A percentile compares a stretch with the other conserved stretches of the same genome.
Evolutionary conservation across 2,888 invertebrate species (phyloP).

Genomic region (Norana najaformis): DNA sequence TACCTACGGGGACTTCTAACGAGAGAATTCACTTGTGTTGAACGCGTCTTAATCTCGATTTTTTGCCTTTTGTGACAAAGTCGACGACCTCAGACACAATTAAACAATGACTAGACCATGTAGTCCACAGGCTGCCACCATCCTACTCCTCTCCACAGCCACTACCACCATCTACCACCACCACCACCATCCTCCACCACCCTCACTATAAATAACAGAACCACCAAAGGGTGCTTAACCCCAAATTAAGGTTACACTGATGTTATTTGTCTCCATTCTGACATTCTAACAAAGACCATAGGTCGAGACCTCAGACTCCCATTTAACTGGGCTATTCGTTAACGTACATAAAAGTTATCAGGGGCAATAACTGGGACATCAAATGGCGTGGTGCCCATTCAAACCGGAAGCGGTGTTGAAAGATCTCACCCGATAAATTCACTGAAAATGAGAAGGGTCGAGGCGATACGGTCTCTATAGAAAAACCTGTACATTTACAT

Average conservation of each 20-base stretch:
- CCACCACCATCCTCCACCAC: background rate
- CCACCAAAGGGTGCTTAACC: background rate
- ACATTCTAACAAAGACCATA: background rate
- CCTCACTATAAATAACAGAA: background rate
- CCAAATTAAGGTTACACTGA: background rate
- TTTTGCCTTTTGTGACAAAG: background rate
- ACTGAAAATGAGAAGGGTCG: too few relatives aligned
- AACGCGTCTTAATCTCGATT: background rate
- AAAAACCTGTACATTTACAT: too few relatives aligned
- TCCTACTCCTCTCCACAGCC: background rate
- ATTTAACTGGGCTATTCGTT: background rate
- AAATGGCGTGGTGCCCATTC: too few relatives aligned
- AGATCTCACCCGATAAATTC: too few relatives aligned
- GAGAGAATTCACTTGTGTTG: background rate
- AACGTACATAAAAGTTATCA: background rate
- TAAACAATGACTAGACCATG: background rate
- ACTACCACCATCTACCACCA: background rate
- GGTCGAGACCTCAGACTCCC: background rate
- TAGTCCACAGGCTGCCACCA: background rate
- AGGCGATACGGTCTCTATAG: too few relatives aligned
- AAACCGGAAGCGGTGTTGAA: too few relatives aligned
- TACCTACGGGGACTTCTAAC: background rate
- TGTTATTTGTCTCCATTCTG: background rate
- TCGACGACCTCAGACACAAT: background rate
- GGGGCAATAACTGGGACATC: too few relatives aligned